Conservation (phyloP, 2,797 vertebrate species). For the Pagetopsis macropterus region DNA sequence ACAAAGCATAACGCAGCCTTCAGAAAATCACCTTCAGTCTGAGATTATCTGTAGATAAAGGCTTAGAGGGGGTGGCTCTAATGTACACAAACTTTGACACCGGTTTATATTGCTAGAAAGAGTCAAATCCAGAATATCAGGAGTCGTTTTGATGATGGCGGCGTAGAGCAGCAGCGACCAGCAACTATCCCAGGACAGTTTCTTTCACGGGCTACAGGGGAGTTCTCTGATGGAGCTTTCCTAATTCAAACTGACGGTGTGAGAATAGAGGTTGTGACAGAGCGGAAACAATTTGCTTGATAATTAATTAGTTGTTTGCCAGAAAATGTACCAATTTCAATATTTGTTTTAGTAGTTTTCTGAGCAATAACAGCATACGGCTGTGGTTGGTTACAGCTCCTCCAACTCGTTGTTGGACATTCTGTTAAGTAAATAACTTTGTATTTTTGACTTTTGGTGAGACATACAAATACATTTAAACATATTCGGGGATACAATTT, state of each 20-base stretch:
- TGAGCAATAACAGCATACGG: neutral
- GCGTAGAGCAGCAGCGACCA: neutral
- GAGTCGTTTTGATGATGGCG: neutral
- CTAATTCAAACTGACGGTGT: neutral
- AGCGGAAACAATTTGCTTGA: neutral
- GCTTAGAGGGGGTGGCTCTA: constrained; percentile 22
- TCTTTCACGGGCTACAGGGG: neutral
- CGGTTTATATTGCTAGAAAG: constrained; percentile 1
- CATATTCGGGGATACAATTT: too few species aligned
- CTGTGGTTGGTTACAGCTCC: neutral
- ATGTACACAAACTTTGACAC: constrained; percentile 5
- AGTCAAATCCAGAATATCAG: neutral
- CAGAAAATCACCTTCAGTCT: constrained; percentile 36
- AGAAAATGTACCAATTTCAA: neutral
- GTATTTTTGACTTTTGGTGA: too few species aligned
- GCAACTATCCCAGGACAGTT: neutral
- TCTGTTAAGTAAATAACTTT: neutral
- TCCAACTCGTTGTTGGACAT: too few species aligned
- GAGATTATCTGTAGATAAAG: constrained; percentile 39
- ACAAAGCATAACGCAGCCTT: constrained; percentile 2
- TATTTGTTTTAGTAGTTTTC: neutral
- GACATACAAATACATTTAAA: too few species aligned
- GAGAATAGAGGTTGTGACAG: neutral
- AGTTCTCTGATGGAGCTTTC: neutral
- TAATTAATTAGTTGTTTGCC: neutral